Base-by-base conservation (phyloP, 2,888 invertebrate genomes). In the Calephelis perditalis region DNA sequence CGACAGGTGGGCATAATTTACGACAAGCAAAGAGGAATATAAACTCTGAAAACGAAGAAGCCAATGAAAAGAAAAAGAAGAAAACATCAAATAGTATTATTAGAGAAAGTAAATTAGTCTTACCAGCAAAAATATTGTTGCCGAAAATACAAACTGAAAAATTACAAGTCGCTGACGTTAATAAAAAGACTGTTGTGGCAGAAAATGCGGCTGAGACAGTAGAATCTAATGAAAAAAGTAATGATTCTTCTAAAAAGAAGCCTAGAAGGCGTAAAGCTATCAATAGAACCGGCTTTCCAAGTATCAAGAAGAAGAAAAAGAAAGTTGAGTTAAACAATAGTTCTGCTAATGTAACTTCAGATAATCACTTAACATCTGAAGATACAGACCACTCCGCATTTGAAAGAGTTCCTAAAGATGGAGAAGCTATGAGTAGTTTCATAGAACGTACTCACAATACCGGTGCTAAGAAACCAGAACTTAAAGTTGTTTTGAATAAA, bases 271-370 rank as follows among this genome's bases (percentile, higher is more conserved):
- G 96, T 49, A 95, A 96, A 77, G 94, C 95, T 26, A 94, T 96
- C 52, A 97, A 97, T 76, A 92, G 96, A 70, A 97, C 97, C 15
- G 97, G 97, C 5, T 97, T 97, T 78, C 97, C 97, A 0, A 95
- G 94, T 35, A 88, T 95, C 12, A 96, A 96, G 73, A 95, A 93
- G 76, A 97, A 96, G 82, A 97, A 96, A 77, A 95, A 96, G 77
- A 95, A 94, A 72, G 67, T 83, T 58, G 88, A 87, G 65, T 68
- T 73, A 60, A 76, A 64, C 58, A 74, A 65, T 56, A 71, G 68
- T 65, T 71, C 73, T 69, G 78, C 75, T 60, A 63, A 74, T 55
- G 71, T 10, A 11, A 35, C 75, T 44, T 85, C 85, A 6, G 88
- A 86, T 52, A 81, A 77, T 69, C 81, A 85, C 63, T 71, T 83